phyloP scores from a whole-genome alignment of 2,797 vertebrate genomes.

The Melanotaenia maccullochi region DNA sequence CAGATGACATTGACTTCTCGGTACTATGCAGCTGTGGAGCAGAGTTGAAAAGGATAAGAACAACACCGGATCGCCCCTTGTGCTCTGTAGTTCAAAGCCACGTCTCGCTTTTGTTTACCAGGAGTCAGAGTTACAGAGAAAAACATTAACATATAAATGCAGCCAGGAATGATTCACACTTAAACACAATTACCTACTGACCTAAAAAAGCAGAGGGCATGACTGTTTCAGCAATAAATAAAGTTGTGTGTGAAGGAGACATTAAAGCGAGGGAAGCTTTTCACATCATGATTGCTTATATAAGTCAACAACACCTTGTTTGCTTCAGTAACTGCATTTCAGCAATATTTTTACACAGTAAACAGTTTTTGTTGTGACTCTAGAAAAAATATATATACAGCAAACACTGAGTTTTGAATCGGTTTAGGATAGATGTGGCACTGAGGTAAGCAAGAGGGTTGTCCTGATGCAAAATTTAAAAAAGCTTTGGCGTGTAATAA shows the following conservation, averaged over 20 bases:
- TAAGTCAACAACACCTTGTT: constrained; percentile 6
- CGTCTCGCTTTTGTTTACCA: constrained; percentile 59
- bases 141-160: constrained; percentile 82
- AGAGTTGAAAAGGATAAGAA: constrained; percentile 66
- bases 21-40: constrained; percentile 54
- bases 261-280: neutral
- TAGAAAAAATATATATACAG: neutral
- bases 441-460: constrained; percentile 38
- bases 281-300: constrained; percentile 6
- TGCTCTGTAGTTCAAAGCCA: constrained; percentile 62
- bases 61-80: constrained; percentile 50
- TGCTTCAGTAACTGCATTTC: constrained; percentile 5
- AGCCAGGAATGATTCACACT: constrained; percentile 69
- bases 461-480: constrained; percentile 46
- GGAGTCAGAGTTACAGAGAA: constrained; percentile 59
- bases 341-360: constrained; percentile 8
- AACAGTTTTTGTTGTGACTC: constrained; percentile 11
- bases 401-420: constrained; percentile 16
- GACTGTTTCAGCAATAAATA: constrained; percentile 40
- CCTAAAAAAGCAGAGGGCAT: constrained; percentile 51
- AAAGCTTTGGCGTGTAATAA: constrained; percentile 28
- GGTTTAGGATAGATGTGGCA: constrained; percentile 41
- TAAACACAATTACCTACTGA: constrained; percentile 60
- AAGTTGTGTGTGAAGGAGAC: constrained; percentile 27
- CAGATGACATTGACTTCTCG: constrained; percentile 66